phyloP scores from a whole-genome alignment of 2,888 invertebrate genomes.

The Scaptomyza caliginosa region DNA sequence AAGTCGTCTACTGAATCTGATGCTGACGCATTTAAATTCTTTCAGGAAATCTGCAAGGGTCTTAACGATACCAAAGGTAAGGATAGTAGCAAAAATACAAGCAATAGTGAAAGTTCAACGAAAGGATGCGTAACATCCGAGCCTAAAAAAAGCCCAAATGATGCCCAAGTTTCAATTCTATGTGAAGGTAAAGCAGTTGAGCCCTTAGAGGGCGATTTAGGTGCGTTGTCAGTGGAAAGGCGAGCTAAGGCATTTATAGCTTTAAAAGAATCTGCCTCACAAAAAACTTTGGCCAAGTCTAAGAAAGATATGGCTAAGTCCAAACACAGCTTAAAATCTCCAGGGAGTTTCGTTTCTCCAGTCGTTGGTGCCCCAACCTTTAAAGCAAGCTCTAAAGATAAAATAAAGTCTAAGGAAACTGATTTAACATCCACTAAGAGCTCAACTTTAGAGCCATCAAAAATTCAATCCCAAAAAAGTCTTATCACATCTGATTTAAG shows the following conservation, averaged over 20 bases:
- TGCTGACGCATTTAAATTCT: not conserved
- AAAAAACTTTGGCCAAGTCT: not conserved
- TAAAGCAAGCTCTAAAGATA: not conserved
- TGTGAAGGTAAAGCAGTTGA: not conserved
- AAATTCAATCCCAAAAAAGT: not conserved
- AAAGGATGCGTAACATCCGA: not conserved
- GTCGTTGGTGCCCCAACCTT: fast-evolving
- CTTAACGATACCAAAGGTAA: not conserved
- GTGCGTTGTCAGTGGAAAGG: not conserved
- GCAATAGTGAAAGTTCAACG: not conserved
- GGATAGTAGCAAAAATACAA: not conserved
- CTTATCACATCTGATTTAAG: not conserved
- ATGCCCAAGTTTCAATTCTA: not conserved
- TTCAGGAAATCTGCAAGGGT: not conserved
- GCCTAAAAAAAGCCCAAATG: not conserved
- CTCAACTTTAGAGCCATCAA: too few relatives aligned
- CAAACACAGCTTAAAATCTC: not conserved
- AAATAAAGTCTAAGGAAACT: not conserved
- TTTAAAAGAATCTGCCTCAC: not conserved
- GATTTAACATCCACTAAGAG: not conserved
- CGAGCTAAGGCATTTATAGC: constrained; percentile 12
- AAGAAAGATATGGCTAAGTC: too few relatives aligned
- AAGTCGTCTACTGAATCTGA: not conserved
- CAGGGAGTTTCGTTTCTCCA: not conserved
- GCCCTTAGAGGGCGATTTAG: not conserved